These are phyloP conservation scores for Ischnura elegans DNA, from an alignment of 2,888 invertebrate genomes.

Conservation along the genomic window DNA sequence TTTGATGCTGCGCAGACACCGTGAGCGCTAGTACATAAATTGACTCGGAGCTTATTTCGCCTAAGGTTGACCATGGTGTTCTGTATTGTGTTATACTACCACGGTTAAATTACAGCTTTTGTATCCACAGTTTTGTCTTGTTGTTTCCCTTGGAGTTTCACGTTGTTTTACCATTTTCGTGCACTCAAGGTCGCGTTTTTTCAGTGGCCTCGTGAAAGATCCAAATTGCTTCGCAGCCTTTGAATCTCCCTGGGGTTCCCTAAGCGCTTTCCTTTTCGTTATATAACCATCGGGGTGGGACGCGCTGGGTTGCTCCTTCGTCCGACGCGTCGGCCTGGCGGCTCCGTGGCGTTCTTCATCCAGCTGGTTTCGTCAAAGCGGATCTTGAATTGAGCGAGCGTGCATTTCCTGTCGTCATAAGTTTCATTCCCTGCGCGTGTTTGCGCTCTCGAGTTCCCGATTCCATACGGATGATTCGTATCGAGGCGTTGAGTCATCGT, in stretches of 20 bases:
- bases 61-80: no score
- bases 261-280: not conserved
- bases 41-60: no score
- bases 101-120: no score
- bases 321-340: not conserved
- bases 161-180: conserved; percentile 62
- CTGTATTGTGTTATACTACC: no score
- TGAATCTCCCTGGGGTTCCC: not conserved
- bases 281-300: not conserved
- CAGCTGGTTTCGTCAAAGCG: not conserved
- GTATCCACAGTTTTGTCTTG: no score
- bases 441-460: not conserved
- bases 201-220: not conserved
- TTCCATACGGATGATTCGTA: not conserved
- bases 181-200: not conserved
- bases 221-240: conserved; percentile 13
- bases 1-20: no score
- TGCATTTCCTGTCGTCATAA: not conserved
- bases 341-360: not conserved
- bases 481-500: not conserved
- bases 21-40: no score
- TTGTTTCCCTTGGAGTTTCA: no score
- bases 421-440: not conserved
- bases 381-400: not conserved
- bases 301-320: not conserved